Percentiles rank a stretch among this genome's conserved stretches.
Conservation (phyloP, 1,140 invertebrate species). For the Megalonaias nervosa region DNA sequence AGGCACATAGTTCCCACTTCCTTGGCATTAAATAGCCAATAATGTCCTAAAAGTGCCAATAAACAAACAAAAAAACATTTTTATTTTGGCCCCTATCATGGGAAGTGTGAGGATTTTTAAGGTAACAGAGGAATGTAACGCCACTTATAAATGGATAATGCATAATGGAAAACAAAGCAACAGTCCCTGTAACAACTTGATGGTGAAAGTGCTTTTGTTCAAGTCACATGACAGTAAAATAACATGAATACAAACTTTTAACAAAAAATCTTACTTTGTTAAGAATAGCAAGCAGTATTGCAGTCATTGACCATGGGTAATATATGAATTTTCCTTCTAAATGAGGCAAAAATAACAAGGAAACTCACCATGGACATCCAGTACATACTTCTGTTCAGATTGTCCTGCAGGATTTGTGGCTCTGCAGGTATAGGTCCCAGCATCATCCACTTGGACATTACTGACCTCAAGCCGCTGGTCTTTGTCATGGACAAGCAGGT, state of each 20-base stretch:
- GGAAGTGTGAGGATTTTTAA: no score
- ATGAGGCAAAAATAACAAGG: not conserved
- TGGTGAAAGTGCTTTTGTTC: no score
- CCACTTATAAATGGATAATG: no score
- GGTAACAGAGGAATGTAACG: no score
- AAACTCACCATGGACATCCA: constrained; percentile 67
- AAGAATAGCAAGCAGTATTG: constrained; percentile 1
- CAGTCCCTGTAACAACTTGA: no score
- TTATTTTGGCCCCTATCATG: no score
- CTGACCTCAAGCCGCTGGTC: constrained; percentile 66
- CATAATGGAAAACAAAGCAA: no score
- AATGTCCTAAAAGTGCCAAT: no score
- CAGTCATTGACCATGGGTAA: not conserved
- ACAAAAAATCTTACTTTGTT: not conserved
- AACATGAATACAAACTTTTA: not conserved
- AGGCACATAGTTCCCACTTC: no score
- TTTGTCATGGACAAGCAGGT: constrained; percentile 46
- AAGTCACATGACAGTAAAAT: no score
- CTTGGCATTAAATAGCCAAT: no score
- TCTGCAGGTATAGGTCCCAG: constrained; percentile 73
- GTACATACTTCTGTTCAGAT: constrained; percentile 63
- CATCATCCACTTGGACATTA: constrained; percentile 69
- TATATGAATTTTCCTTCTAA: not conserved
- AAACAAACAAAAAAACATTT: no score
- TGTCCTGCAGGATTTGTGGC: constrained; percentile 73